Evolutionary conservation across 2,797 vertebrate species (phyloP).

Genomic region (Enteromius paludinosus): DNA sequence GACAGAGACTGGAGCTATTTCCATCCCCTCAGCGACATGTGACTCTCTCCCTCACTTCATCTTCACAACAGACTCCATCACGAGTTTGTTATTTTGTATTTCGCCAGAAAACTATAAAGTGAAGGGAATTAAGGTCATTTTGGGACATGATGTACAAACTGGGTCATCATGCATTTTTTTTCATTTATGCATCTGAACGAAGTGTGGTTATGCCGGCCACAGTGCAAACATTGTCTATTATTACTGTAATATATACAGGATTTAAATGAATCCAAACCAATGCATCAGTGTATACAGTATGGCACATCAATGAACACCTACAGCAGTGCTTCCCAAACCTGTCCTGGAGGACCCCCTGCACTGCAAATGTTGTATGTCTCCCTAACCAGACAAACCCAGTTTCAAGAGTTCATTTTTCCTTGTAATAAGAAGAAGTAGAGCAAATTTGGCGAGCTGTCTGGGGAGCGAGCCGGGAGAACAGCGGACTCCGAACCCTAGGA

Average conservation of each 20-base stretch:
- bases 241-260: not conserved
- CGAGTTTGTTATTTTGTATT: conserved; percentile 16
- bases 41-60: not conserved
- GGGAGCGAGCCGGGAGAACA: too few species aligned
- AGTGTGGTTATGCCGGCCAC: not conserved
- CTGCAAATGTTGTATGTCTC: too few species aligned
- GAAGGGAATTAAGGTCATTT: not conserved
- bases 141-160: not conserved
- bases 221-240: not conserved
- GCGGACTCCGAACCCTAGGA: too few species aligned
- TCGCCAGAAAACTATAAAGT: not conserved
- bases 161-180: not conserved
- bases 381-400: too few species aligned
- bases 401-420: too few species aligned
- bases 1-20: conserved; percentile 36
- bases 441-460: too few species aligned
- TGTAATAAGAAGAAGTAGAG: too few species aligned
- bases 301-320: not conserved
- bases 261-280: not conserved
- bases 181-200: not conserved
- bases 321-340: too few species aligned
- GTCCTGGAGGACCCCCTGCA: too few species aligned
- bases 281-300: not conserved
- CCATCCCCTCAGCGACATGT: conserved; percentile 19
- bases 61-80: conserved; percentile 11